Conservation (phyloP, 2,113 vertebrate species). For the Apteryx mantelli region DNA sequence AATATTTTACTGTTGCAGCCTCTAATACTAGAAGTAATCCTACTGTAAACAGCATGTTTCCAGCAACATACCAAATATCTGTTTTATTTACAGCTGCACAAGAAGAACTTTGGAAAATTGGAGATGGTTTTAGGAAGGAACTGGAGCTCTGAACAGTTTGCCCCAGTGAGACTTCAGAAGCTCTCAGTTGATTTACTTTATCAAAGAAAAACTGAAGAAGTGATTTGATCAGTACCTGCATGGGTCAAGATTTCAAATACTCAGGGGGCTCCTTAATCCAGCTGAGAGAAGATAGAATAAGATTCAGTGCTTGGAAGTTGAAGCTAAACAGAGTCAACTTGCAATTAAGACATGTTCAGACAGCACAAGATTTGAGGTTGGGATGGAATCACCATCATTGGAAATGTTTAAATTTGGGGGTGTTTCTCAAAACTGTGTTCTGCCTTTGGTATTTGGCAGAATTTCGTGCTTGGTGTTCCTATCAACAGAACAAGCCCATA, state of each 20-base stretch:
- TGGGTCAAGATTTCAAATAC: slow-evolving; percentile 44
- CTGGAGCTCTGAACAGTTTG: background rate
- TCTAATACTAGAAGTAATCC: background rate
- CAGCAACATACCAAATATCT: background rate
- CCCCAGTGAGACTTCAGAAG: slow-evolving; percentile 22
- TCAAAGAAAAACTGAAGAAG: slow-evolving; percentile 45
- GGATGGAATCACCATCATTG: background rate
- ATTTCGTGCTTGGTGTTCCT: background rate
- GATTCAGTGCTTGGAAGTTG: background rate
- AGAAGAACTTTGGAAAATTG: background rate
- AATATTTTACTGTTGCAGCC: background rate
- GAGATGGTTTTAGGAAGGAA: background rate
- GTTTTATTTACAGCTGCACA: slow-evolving; percentile 7
- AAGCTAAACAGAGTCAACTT: slow-evolving; percentile 38
- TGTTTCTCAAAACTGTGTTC: background rate
- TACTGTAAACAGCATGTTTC: background rate
- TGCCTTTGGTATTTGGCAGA: background rate
- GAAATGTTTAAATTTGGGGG: background rate
- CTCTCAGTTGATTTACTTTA: slow-evolving; percentile 32
- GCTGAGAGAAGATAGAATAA: slow-evolving; percentile 13
- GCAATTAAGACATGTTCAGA: slow-evolving; percentile 47
- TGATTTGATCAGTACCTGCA: slow-evolving; percentile 53
- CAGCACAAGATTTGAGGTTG: background rate
- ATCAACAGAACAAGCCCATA: background rate
- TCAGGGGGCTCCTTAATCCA: slow-evolving; percentile 59